Base-by-base conservation (phyloP, 2,888 invertebrate species). In the Vanessa cardui region DNA sequence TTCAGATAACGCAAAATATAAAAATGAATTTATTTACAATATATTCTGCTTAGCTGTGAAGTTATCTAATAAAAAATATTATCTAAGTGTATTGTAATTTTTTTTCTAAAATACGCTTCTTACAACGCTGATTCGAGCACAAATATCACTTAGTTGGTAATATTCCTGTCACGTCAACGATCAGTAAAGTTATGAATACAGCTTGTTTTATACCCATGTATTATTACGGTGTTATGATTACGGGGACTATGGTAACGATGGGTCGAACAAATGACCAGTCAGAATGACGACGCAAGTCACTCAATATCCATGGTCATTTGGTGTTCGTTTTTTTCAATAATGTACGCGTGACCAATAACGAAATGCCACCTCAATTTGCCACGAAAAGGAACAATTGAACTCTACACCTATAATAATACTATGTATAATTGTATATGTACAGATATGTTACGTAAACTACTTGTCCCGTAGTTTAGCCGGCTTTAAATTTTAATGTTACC, bases 191-290 rank as follows among this genome's bases (percentile, higher is more conserved):
- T 74, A 70, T 76, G 74, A 71, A 64, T 74, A 74, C 73, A 74
- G 77, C 77, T 78, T 79, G 77, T 80, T 82, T 82, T 84, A 81
- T 81, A 81, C 73, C 39, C 74, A 77, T 68, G 54, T 70, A 52
- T 61, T 65, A 64, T 72, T 66, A 69, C 69, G 61, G 74, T 89
- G 88, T 90, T 89, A 84, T 88, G 87, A 68, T 72, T 68, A 74
- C 77, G 81, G 85, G 71, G 72, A 77, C 84, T 85, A 90, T 89
- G 83, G 86, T 74, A 86, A 89, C 89, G 74, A 58, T 73, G 73
- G 72, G 81, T 71, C 77, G 80, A 80, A 31, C 44, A 44, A 52
- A 44, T 67, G 46, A 49, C 67, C 58, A 68, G 66, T 64, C 58
- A 68, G 56, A 45, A 47, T 73, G 73, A 73, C 72, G 59, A 45